phyloP scores from a whole-genome alignment of 2,888 invertebrate species.

The Tenthredo livida region DNA sequence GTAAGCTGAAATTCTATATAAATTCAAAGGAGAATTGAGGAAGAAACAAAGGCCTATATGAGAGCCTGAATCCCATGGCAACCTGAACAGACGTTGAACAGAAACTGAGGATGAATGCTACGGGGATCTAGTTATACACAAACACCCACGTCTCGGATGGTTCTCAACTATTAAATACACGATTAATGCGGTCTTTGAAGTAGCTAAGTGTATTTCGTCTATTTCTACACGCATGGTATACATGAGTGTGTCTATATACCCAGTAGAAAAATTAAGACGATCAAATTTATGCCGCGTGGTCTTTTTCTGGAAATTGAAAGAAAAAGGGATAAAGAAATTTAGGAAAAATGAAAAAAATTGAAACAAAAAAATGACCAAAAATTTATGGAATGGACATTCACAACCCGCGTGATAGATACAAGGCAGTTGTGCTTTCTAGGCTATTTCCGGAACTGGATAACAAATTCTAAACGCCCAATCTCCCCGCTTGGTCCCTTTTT shows the following conservation, averaged over 20 bases:
- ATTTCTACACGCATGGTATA: not conserved
- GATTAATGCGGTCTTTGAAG: not conserved
- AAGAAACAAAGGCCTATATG: slow-evolving; percentile 20
- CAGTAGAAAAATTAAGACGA: not conserved
- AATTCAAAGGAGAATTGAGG: slow-evolving; percentile 24
- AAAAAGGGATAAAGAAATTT: not conserved
- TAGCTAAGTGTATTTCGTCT: not conserved
- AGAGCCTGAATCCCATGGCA: slow-evolving; percentile 23
- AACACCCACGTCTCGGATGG: slow-evolving; percentile 12
- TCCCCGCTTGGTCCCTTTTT: not conserved
- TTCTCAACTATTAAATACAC: not conserved
- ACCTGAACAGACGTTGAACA: not conserved
- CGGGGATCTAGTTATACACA: slow-evolving; percentile 6
- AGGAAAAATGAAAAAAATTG: not conserved
- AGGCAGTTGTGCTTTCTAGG: not conserved
- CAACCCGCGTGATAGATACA: not conserved
- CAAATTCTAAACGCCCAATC: slow-evolving; percentile 23
- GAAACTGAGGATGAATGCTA: not conserved
- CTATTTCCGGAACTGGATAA: slow-evolving; percentile 16
- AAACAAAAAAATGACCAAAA: not conserved
- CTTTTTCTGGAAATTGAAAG: not conserved
- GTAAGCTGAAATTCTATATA: not conserved
- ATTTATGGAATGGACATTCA: not conserved
- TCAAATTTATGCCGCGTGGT: not conserved
- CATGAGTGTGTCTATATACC: too few species aligned